These are phyloP conservation scores for Agelaius tricolor DNA, from an alignment of 2,113 vertebrate species.

Conservation along the genomic window DNA sequence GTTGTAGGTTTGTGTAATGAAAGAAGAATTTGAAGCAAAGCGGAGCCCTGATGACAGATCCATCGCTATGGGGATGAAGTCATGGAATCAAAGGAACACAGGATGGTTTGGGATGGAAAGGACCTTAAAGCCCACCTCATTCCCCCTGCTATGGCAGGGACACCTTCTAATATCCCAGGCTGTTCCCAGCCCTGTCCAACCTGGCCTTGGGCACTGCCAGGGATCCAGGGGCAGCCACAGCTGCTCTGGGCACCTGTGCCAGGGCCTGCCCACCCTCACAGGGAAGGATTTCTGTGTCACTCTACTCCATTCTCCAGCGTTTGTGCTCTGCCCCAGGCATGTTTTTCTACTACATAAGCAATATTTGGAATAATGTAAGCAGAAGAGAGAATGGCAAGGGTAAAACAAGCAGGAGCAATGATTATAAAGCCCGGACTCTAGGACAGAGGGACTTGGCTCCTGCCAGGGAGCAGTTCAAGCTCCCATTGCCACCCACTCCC, in stretches of 20 bases:
- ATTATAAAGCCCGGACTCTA: neutral
- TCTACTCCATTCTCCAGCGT: neutral
- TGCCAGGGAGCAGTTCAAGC: too few species aligned
- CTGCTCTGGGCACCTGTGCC: neutral
- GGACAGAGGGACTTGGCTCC: neutral
- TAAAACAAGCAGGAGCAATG: neutral
- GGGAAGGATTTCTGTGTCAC: neutral
- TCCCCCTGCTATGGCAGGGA: neutral
- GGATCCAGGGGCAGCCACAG: too few species aligned
- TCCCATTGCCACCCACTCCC: neutral
- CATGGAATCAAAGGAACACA: neutral
- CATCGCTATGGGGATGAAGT: neutral
- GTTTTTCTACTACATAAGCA: neutral
- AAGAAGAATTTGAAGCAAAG: neutral
- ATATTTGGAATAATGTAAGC: neutral
- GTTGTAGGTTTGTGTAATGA: neutral
- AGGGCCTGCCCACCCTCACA: accelerated
- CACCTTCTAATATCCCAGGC: accelerated
- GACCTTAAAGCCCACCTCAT: neutral
- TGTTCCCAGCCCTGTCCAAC: accelerated
- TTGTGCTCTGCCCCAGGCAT: neutral
- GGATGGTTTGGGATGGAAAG: neutral
- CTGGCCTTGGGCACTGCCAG: neutral
- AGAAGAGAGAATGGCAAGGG: neutral
- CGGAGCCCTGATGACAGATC: neutral